Evolutionary conservation across 2,888 invertebrate species (phyloP).

Genomic region (Lacanobia wlatinum): DNA sequence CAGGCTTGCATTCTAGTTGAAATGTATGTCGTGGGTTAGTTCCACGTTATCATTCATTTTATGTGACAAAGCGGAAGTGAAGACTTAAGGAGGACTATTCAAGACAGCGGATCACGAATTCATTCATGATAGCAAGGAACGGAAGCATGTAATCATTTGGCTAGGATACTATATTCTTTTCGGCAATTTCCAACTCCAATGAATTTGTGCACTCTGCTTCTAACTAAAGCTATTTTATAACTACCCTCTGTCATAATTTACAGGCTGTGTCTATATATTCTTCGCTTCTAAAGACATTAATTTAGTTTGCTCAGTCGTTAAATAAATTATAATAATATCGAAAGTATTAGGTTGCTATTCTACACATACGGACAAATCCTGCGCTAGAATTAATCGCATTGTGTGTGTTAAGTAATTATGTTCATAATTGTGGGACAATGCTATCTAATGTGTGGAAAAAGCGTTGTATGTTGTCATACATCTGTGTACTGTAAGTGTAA

Average conservation of each 20-base stretch:
- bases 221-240: neutral
- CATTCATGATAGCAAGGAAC: neutral
- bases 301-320: neutral
- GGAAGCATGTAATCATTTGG: neutral
- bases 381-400: constrained; percentile 20
- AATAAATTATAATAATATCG: neutral
- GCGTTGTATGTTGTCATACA: constrained; percentile 1
- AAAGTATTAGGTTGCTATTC: neutral
- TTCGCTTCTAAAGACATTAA: neutral
- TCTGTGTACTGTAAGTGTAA: neutral
- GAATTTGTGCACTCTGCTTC: too few species aligned
- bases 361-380: neutral
- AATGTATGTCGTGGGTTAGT: neutral
- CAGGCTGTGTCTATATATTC: neutral
- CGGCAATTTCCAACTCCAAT: too few species aligned
- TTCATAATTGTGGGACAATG: constrained; percentile 37
- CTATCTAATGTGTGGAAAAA: constrained; percentile 53
- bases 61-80: neutral
- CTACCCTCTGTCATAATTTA: neutral
- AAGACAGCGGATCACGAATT: neutral
- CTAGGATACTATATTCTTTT: neutral
- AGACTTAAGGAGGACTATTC: too few species aligned
- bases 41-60: neutral
- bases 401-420: constrained; percentile 42
- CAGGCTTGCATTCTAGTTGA: neutral